A percentile compares a stretch with the other conserved stretches of the same genome.
Conservation (phyloP, 2,888 invertebrate genomes). For the Amblyjoppa fuscipennis region DNA sequence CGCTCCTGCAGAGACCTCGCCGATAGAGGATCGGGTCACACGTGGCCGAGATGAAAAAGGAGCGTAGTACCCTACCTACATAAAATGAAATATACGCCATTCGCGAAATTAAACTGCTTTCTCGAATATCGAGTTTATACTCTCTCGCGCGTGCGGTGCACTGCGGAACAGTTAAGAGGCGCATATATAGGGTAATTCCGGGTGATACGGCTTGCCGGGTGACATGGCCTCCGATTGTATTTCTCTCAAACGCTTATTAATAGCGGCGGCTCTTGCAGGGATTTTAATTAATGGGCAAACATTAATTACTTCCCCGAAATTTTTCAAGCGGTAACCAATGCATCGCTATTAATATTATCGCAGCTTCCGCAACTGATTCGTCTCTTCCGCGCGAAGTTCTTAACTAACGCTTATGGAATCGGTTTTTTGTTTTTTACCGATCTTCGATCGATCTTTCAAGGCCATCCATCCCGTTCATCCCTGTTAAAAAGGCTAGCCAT, state of each 20-base stretch:
- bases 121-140: conserved; percentile 39
- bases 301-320: too few species aligned
- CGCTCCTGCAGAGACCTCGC: not conserved
- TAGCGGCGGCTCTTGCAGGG: not conserved
- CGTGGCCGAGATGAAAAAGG: conserved; percentile 19
- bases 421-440: too few species aligned
- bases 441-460: too few species aligned
- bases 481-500: too few species aligned
- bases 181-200: not conserved
- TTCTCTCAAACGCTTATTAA: not conserved
- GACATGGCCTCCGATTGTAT: not conserved
- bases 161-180: not conserved
- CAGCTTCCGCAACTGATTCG: too few species aligned
- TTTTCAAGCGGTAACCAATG: too few species aligned
- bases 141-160: conserved; percentile 1
- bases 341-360: too few species aligned
- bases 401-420: too few species aligned
- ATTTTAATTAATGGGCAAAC: not conserved
- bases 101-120: conserved; percentile 39
- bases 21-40: conserved; percentile 20
- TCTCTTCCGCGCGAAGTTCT: too few species aligned
- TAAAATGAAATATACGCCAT: conserved; percentile 38
- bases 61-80: conserved; percentile 13
- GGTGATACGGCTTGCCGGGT: not conserved
- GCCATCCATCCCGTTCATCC: too few species aligned